Base-by-base conservation (phyloP, 2,113 vertebrate species). In the Pleuronectes platessa region DNA sequence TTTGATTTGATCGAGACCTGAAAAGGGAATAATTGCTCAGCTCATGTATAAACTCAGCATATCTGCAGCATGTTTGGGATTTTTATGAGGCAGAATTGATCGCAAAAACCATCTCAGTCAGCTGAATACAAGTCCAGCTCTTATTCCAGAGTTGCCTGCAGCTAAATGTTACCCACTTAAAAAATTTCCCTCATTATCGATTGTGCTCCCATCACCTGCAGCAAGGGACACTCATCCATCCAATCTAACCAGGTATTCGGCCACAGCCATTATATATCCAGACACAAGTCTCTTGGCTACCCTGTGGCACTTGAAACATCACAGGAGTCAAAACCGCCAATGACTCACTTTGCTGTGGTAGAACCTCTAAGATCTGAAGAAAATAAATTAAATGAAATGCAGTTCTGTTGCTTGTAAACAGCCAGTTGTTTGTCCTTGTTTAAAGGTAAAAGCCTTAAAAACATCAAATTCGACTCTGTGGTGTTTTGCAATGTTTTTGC, bases 91-190 rank as follows among this genome's bases (percentile, higher is more conserved):
- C 37, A 51, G 53, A 77, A 80, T 73, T 73, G 73, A 80, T 80
- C 61, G 59, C n/a, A 23, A 23, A 59, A 21, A 11, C 27, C 5
- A 15, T 58, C 40, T 59, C 26, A 64, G 47, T 65, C 63, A n/a
- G 23, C 31, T 74, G 78, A 84, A 74, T 70, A 69, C n/a, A 72
- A 76, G 70, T 37, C 58, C 61, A 56, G 70, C 64, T 61, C 62
- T 68, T 75, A 76, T 86, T 87, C 82, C 67, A 65, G 53, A 60
- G 79, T 74, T 80, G 83, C 85, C 87, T 65, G 35, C 23, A 68
- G 85, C 79, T 76, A 78, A 85, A 81, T 79, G 72, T 84, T 67
- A n/a, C 42, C 74, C 81, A 79, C 83, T 76, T 70, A 62, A 61
- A 61, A 83, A 81, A 70, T 66, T 42, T 67, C 49, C 65, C 61